A percentile compares a stretch with the other conserved stretches of the same genome.
These are phyloP conservation scores for Pelecanus crispus DNA, from an alignment of 2,113 vertebrate species.

Conservation along the genomic window DNA sequence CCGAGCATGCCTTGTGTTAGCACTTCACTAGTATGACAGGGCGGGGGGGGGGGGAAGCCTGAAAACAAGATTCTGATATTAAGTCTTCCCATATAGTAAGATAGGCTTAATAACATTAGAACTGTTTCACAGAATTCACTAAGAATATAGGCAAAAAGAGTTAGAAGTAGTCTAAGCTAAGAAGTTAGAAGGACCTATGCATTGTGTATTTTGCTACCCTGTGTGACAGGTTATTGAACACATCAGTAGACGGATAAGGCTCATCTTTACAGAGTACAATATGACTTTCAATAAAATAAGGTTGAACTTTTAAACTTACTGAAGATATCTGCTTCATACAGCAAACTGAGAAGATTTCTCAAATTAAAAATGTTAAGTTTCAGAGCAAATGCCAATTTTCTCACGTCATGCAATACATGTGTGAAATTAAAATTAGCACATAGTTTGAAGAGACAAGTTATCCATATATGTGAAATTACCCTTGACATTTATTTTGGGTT, in stretches of 20 bases:
- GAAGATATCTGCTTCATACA: background rate
- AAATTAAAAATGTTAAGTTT: background rate
- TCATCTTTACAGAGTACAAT: background rate
- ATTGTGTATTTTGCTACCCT: background rate
- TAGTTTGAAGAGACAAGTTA: background rate
- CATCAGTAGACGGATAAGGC: background rate
- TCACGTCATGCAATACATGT: fast-evolving
- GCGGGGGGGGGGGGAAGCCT: fast-evolving
- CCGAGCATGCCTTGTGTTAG: background rate
- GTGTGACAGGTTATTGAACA: background rate
- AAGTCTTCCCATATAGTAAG: background rate
- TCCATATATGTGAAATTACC: background rate
- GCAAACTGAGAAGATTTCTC: background rate
- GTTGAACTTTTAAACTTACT: background rate
- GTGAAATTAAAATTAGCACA: background rate
- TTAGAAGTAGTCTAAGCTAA: background rate
- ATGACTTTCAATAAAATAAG: background rate
- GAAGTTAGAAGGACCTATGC: background rate
- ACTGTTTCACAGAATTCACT: background rate
- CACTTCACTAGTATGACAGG: no score
- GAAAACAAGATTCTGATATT: background rate
- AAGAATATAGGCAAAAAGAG: background rate
- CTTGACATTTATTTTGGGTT: background rate
- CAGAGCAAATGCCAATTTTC: background rate
- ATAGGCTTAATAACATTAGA: background rate